phyloP scores from a whole-genome alignment of 2,888 invertebrate species.

The Pollenia labialis region DNA sequence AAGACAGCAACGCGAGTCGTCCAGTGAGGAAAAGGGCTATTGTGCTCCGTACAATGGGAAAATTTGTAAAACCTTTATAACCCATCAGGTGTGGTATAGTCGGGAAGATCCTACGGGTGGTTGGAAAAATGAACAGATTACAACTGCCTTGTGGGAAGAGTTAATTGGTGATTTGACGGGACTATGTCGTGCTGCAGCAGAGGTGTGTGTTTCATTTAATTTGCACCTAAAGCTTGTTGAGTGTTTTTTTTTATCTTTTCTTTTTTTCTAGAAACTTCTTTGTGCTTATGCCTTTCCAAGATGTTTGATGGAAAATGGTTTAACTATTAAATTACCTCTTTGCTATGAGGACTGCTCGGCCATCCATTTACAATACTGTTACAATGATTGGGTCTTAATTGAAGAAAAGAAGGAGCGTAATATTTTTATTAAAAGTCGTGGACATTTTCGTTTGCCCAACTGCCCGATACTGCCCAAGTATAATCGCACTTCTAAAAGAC shows the following conservation, averaged over 20 bases:
- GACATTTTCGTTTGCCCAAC: slow-evolving; percentile 94
- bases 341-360: slow-evolving; percentile 98
- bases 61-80: slow-evolving; percentile 89
- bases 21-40: slow-evolving; percentile 86
- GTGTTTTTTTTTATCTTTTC: not conserved
- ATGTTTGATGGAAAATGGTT: slow-evolving; percentile 88
- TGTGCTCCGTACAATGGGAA: slow-evolving; percentile 95
- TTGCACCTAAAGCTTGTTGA: not conserved
- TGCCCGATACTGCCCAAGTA: slow-evolving; percentile 92
- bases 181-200: slow-evolving; percentile 94
- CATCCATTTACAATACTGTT: slow-evolving; percentile 95
- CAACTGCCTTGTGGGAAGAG: slow-evolving; percentile 93
- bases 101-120: slow-evolving; percentile 87
- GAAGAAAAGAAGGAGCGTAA: slow-evolving; percentile 93
- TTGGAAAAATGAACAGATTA: slow-evolving; percentile 93
- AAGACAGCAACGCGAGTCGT: slow-evolving; percentile 70
- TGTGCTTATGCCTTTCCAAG: slow-evolving; percentile 97
- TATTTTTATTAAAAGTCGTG: slow-evolving; percentile 91
- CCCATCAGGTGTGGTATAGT: slow-evolving; percentile 91
- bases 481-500: slow-evolving; percentile 86
- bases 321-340: slow-evolving; percentile 90
- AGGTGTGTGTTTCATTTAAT: slow-evolving; percentile 84
- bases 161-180: slow-evolving; percentile 91
- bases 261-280: slow-evolving; percentile 89
- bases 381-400: slow-evolving; percentile 95